A percentile compares a stretch with the other conserved stretches of the same genome.
phyloP scores from a whole-genome alignment of 2,888 invertebrate genomes.

The Polymixis flavicincta region DNA sequence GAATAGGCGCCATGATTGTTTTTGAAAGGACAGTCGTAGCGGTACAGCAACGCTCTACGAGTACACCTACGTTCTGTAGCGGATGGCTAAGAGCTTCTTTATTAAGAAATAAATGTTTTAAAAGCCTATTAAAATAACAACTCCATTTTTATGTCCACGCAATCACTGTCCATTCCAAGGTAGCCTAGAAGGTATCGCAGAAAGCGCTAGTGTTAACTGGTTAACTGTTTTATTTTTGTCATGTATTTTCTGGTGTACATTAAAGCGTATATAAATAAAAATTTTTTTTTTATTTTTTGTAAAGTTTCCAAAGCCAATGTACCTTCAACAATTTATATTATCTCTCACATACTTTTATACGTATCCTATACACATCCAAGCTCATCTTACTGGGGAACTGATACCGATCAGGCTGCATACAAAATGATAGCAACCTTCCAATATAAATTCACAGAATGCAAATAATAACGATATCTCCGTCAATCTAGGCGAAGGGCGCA shows the following conservation, averaged over 20 bases:
- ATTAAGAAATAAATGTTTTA: background rate
- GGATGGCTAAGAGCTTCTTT: background rate
- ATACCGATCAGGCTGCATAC: slow-evolving; percentile 54
- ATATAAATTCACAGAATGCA: slow-evolving; percentile 77
- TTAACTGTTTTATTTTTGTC: too few species aligned
- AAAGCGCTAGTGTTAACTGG: too few species aligned
- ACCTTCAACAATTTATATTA: background rate
- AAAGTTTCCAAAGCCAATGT: too few species aligned
- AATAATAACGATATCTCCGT: slow-evolving; percentile 82
- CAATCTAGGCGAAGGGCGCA: slow-evolving; percentile 75
- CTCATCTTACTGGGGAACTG: slow-evolving; percentile 39
- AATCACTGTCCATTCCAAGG: too few species aligned
- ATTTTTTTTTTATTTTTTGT: too few species aligned
- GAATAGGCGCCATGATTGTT: background rate
- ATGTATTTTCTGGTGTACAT: too few species aligned
- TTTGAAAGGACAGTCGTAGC: background rate
- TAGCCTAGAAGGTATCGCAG: too few species aligned
- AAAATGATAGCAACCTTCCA: slow-evolving; percentile 44
- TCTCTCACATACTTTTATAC: background rate
- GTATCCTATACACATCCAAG: slow-evolving; percentile 8
- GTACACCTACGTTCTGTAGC: background rate
- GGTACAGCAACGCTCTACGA: background rate
- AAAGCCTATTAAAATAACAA: too few species aligned
- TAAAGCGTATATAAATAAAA: too few species aligned
- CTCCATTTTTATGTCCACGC: too few species aligned